Percentiles rank a stretch among this genome's conserved stretches.
Evolutionary conservation across 2,113 vertebrate genomes (phyloP).

Genomic region (Fregetta grallaria): DNA sequence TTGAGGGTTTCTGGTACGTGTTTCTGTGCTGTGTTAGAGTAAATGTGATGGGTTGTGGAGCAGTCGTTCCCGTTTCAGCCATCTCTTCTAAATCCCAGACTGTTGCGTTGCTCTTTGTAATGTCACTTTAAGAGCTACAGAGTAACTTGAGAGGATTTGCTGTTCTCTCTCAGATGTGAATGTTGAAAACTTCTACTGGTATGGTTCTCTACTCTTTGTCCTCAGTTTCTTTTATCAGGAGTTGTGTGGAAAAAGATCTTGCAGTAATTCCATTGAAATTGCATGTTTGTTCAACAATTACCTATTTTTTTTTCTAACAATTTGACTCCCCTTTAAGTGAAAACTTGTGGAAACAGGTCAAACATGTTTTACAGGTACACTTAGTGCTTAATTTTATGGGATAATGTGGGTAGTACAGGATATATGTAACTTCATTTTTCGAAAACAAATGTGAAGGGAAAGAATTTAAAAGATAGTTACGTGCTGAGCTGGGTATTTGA

Average conservation of each 20-base stretch:
- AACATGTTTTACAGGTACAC: not conserved
- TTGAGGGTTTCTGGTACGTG: not conserved
- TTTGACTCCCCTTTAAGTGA: not conserved
- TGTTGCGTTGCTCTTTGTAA: not conserved
- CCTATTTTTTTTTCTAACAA: not conserved
- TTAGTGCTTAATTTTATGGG: not conserved
- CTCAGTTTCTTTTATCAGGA: not conserved
- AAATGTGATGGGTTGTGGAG: not conserved
- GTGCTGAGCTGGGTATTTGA: not conserved
- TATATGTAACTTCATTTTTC: not conserved
- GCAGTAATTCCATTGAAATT: not conserved
- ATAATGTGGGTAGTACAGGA: not conserved
- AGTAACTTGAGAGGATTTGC: not conserved
- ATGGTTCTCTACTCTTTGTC: not conserved
- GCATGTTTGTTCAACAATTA: not conserved
- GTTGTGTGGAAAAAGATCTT: not conserved
- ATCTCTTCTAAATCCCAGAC: not conserved
- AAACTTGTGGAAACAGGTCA: not conserved
- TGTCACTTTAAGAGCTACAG: constrained; percentile 5
- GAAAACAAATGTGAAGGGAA: not conserved
- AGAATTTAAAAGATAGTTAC: not conserved
- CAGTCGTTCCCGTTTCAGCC: not conserved
- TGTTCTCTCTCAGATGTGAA: not conserved
- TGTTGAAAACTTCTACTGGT: not conserved
- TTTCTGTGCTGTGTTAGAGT: not conserved